These are phyloP conservation scores for Podocnemis expansa DNA, from an alignment of 2,113 vertebrate species.

Conservation along the genomic window DNA sequence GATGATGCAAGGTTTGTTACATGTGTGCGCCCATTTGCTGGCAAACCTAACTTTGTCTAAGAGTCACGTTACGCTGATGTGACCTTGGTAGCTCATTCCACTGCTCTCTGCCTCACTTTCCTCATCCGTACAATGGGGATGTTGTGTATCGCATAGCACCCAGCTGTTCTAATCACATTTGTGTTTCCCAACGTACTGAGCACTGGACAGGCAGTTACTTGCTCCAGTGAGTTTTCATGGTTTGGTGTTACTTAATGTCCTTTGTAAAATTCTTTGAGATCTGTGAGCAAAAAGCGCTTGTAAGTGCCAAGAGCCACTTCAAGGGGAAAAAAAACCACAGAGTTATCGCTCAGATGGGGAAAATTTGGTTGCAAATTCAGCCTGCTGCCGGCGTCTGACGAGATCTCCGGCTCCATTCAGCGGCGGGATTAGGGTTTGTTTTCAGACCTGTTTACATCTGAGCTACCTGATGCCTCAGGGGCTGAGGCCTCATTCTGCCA, in stretches of 20 bases:
- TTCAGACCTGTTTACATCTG: conserved; percentile 54
- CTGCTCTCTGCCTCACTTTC: background rate
- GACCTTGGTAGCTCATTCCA: background rate
- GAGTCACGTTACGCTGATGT: background rate
- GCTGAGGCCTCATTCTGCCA: conserved; percentile 39
- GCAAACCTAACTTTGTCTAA: background rate
- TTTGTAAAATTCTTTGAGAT: fast-evolving
- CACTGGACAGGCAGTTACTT: background rate
- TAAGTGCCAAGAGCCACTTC: conserved; percentile 68
- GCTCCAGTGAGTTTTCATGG: background rate
- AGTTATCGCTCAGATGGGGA: conserved; percentile 65
- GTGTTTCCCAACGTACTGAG: background rate
- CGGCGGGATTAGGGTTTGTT: conserved; percentile 42
- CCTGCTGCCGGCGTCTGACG: conserved; percentile 68
- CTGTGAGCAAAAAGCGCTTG: fast-evolving
- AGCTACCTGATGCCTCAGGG: conserved; percentile 30
- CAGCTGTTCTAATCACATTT: background rate
- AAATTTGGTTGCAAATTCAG: conserved; percentile 69
- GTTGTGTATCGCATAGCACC: background rate
- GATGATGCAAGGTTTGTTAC: background rate
- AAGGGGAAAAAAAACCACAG: conserved; percentile 64
- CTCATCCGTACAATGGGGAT: background rate
- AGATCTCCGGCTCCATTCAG: conserved; percentile 64
- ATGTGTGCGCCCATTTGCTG: background rate
- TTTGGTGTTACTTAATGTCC: fast-evolving